Conservation (phyloP, 1,140 invertebrate genomes). For the Trachymyrmex septentrionalis region DNA sequence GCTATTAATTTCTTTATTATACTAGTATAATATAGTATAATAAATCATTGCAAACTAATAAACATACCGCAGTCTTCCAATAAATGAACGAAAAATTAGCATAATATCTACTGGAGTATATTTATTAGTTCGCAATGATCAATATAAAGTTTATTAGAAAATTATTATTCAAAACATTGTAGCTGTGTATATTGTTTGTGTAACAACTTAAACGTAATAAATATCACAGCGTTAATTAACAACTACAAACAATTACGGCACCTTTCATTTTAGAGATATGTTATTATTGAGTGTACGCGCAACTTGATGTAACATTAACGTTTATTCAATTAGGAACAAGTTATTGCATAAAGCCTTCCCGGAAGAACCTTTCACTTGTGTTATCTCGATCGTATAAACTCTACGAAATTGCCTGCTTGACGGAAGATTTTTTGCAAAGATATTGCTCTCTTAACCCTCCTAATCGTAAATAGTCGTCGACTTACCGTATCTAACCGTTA, state of each 20-base stretch:
- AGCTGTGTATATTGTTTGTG: background rate
- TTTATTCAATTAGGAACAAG: slow-evolving; percentile 9
- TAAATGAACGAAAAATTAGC: no score
- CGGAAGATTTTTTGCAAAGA: background rate
- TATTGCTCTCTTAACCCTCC: background rate
- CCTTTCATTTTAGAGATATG: background rate
- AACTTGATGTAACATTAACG: slow-evolving; percentile 1
- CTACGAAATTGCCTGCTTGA: background rate
- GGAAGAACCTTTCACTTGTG: background rate
- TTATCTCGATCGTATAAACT: background rate
- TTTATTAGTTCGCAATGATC: background rate
- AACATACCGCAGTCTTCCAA: no score
- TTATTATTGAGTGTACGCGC: background rate
- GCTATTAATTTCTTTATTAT: background rate
- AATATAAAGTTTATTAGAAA: background rate
- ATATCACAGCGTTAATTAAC: background rate
- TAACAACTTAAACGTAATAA: background rate
- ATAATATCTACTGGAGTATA: no score
- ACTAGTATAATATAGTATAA: no score
- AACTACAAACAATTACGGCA: background rate
- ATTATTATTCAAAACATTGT: slow-evolving; percentile 1
- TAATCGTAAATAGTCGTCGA: background rate
- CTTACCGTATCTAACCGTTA: background rate
- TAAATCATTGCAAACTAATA: no score
- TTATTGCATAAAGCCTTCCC: background rate